Conservation (phyloP, 2,797 vertebrate genomes). For the Gobio occitaniae region DNA sequence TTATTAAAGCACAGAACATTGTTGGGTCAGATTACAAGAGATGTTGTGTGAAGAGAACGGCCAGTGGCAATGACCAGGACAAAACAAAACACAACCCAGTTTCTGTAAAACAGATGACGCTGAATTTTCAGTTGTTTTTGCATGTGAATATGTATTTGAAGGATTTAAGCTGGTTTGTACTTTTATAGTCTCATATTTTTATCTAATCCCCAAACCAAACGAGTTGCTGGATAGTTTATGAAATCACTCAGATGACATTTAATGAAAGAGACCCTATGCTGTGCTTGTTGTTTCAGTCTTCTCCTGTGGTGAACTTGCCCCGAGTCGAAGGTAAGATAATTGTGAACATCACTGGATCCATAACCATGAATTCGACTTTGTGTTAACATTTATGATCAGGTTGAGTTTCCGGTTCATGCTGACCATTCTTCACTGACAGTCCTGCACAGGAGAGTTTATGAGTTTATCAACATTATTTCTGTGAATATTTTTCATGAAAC, state of each 20-base stretch:
- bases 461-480: too few relatives aligned
- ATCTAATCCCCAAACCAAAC: background rate
- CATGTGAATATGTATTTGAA: background rate
- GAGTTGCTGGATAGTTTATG: background rate
- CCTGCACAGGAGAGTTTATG: too few relatives aligned
- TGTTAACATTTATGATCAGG: too few relatives aligned
- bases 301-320: slow-evolving; percentile 77
- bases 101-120: background rate
- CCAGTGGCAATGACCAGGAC: background rate
- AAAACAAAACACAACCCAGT: background rate
- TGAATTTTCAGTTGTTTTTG: background rate
- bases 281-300: slow-evolving; percentile 78
- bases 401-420: too few relatives aligned
- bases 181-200: background rate
- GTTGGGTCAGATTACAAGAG: background rate
- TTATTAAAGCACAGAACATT: background rate
- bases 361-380: too few relatives aligned
- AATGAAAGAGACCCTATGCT: slow-evolving; percentile 37
- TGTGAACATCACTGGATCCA: slow-evolving; percentile 21
- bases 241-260: background rate
- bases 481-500: too few relatives aligned
- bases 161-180: background rate
- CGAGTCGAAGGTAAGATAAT: slow-evolving; percentile 85
- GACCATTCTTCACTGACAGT: too few relatives aligned
- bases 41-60: background rate